Percentiles rank a stretch among this genome's conserved stretches.
Evolutionary conservation across 2,888 invertebrate species (phyloP).

Genomic region (Smittia sp.): DNA sequence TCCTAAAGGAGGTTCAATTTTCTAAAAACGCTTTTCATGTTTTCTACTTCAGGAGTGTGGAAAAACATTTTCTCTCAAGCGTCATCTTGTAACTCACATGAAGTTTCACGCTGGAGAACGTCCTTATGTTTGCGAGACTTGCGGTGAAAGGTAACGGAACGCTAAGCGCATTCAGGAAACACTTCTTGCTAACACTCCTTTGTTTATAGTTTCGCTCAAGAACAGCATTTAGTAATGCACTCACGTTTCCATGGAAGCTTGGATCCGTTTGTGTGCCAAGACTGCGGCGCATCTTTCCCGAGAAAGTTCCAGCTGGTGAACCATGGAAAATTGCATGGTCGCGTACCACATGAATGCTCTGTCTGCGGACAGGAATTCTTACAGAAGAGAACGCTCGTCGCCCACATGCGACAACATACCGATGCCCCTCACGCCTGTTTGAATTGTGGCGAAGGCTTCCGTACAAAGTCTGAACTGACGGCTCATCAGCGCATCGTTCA

Average conservation of each 20-base stretch:
- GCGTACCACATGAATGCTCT: constrained; percentile 76
- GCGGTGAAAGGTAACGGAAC: constrained; percentile 64
- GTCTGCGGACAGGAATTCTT: constrained; percentile 82
- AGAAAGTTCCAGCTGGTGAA: constrained; percentile 83
- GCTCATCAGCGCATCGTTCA: constrained; percentile 64
- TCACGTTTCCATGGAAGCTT: constrained; percentile 86
- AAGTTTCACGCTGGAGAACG: constrained; percentile 84
- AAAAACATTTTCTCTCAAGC: constrained; percentile 74
- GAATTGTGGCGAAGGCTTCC: constrained; percentile 74
- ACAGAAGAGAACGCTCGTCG: constrained; percentile 75
- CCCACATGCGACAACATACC: constrained; percentile 75
- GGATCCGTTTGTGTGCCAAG: constrained; percentile 89
- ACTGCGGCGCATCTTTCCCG: constrained; percentile 82
- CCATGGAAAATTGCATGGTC: constrained; percentile 77
- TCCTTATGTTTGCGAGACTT: constrained; percentile 82
- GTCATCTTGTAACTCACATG: constrained; percentile 79
- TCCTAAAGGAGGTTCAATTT: background rate
- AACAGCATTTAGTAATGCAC: constrained; percentile 69
- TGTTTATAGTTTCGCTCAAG: constrained; percentile 71
- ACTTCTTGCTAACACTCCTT: background rate
- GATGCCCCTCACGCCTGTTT: constrained; percentile 72
- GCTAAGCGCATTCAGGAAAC: background rate
- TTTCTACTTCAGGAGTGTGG: constrained; percentile 63
- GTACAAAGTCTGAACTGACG: constrained; percentile 66
- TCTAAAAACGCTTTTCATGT: background rate